Percentiles rank a stretch among this genome's conserved stretches.
Conservation (phyloP, 1,140 invertebrate species). For the Meloidogyne hapla region DNA sequence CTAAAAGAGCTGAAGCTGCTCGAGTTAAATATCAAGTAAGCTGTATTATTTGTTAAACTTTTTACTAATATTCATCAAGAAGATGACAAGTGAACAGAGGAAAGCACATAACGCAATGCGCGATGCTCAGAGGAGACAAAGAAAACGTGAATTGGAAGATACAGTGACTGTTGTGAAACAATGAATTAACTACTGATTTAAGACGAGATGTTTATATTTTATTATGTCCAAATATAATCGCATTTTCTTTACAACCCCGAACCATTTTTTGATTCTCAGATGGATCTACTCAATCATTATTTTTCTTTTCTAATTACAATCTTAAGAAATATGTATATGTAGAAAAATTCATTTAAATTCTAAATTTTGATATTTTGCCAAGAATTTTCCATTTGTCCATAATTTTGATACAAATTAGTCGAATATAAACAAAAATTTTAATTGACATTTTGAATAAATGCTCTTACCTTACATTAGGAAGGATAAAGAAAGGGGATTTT, state of each 20-base stretch:
- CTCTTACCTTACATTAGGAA: no score
- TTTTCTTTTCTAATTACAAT: background rate
- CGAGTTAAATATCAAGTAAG: slow-evolving; percentile 29
- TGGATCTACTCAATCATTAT: background rate
- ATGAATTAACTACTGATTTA: background rate
- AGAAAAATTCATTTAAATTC: background rate
- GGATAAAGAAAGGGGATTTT: no score
- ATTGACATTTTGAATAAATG: no score
- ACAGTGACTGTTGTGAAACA: slow-evolving; percentile 22
- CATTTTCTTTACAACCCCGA: background rate
- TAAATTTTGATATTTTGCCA: background rate
- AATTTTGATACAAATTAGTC: background rate
- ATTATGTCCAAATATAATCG: background rate
- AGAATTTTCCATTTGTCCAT: background rate
- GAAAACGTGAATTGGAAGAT: slow-evolving; percentile 36
- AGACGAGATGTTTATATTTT: background rate
- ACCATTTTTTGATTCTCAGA: background rate
- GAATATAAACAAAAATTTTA: no score
- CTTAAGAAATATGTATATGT: background rate
- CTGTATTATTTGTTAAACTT: background rate
- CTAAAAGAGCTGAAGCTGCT: slow-evolving; percentile 28
- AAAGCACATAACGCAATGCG: slow-evolving; percentile 37
- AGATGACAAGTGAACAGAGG: slow-evolving; percentile 25
- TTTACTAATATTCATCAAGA: slow-evolving; percentile 23
- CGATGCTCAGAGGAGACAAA: slow-evolving; percentile 31